Base-by-base conservation (phyloP, 2,113 vertebrate genomes). In the Erythrolamprus reginae region DNA sequence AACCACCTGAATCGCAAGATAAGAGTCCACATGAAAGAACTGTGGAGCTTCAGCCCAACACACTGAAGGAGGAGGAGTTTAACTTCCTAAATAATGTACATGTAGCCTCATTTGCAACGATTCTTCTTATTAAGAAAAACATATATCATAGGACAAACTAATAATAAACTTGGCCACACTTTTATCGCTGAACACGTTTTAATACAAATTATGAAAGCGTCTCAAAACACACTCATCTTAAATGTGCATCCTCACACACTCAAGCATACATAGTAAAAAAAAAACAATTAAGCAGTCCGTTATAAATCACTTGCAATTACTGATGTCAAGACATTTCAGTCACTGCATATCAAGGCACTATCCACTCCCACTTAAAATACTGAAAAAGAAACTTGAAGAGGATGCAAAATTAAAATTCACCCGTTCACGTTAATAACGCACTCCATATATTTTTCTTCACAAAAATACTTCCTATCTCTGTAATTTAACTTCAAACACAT, bases 221-320 rank as follows among this genome's bases (percentile, higher is more conserved):
- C 83, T 55, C 77, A 82, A 90, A 91, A 93, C 91, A 82, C n/a
- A 89, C 1, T 88, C 70, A 92, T 65, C 53, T 83, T 84, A 91
- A 8, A n/a, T 17, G 91, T 7, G 93, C 91, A 70, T 91, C 5
- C 89, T 12, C 92, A 93, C 50, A 87, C 88, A 15, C 84, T 83
- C n/a, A 65, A n/a, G 15, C 13, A 65, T 15, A 33, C 61, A 65
- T 17, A 15, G 61, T 33, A n/a, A 26, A 47, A 65, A 93, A 94
- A 95, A 96, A 92, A 92, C 89, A 93, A 94, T 26, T 58, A 58
- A 90, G 85, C 51, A 91, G 5, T 89, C 21, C 90, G 93, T 93
- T 93, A 21, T 83, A 15, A 42, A 47, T 84, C 17, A 70, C 13
- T 17, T 90, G 65, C 84, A 92, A 89, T 12, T 90, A 19, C 51